phyloP scores from a whole-genome alignment of 2,888 invertebrate species.

The Erynnis tages region DNA sequence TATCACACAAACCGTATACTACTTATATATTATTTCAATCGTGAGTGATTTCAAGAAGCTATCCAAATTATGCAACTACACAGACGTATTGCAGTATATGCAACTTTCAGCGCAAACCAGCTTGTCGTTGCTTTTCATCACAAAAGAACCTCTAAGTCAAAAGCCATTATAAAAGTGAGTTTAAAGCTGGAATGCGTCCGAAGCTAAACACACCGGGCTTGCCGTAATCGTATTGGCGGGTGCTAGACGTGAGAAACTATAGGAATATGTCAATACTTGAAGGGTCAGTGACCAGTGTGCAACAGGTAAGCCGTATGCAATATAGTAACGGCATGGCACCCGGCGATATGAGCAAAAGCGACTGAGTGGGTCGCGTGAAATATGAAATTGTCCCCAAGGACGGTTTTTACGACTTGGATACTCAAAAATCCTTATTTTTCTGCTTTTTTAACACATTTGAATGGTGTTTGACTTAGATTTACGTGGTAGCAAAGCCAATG shows the following conservation, averaged over 20 bases:
- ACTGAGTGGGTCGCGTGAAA: slow-evolving; percentile 27
- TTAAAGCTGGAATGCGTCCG: slow-evolving; percentile 32
- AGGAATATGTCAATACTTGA: slow-evolving; percentile 80
- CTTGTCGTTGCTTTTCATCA: background rate
- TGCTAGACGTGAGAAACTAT: slow-evolving; percentile 78
- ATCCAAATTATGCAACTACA: too few species aligned
- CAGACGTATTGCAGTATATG: too few species aligned
- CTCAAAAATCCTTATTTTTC: slow-evolving; percentile 10
- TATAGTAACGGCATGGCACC: slow-evolving; percentile 53
- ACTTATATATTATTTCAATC: too few species aligned
- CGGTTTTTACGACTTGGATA: slow-evolving; percentile 21
- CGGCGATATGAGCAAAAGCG: slow-evolving; percentile 18
- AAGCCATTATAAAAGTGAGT: slow-evolving; percentile 26
- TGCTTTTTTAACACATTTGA: background rate
- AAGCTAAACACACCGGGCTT: slow-evolving; percentile 56
- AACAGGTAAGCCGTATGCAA: slow-evolving; percentile 64
- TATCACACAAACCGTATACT: too few species aligned
- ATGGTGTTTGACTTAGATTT: background rate
- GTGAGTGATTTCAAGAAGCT: too few species aligned
- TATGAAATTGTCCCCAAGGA: slow-evolving; percentile 27
- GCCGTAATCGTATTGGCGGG: slow-evolving; percentile 48
- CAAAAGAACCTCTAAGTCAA: too few species aligned
- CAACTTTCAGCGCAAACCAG: background rate
- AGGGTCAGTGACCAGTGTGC: slow-evolving; percentile 76
- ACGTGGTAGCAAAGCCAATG: too few species aligned